Evolutionary conservation across 2,888 invertebrate species (phyloP).

Genomic region (Chesias legatella): DNA sequence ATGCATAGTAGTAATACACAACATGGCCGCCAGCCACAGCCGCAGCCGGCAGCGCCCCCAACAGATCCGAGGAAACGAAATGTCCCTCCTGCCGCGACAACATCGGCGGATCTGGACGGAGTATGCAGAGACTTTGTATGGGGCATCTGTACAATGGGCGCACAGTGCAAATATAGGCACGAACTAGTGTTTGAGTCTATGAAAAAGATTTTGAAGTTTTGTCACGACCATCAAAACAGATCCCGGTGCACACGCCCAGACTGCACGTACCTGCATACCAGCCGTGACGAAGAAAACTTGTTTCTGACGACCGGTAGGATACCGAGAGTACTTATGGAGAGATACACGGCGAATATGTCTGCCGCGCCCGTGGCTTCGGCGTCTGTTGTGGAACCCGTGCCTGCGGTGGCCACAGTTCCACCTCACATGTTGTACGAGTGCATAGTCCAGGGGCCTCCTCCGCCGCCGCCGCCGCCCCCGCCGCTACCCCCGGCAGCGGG

Average conservation of each 20-base stretch:
- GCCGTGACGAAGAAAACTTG: slow-evolving; percentile 54
- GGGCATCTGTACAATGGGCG: slow-evolving; percentile 58
- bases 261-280: slow-evolving; percentile 59
- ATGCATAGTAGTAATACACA: slow-evolving; percentile 46
- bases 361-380: slow-evolving; percentile 8
- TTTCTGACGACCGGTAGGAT: slow-evolving; percentile 50
- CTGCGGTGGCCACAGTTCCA: neutral
- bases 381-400: neutral
- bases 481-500: slow-evolving; percentile 10
- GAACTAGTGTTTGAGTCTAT: slow-evolving; percentile 55
- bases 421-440: slow-evolving; percentile 22
- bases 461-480: slow-evolving; percentile 33
- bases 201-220: slow-evolving; percentile 59
- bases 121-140: slow-evolving; percentile 61
- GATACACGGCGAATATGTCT: slow-evolving; percentile 45
- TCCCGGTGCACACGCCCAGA: slow-evolving; percentile 52
- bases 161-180: slow-evolving; percentile 55
- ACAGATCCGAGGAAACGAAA: slow-evolving; percentile 36
- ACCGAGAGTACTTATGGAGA: slow-evolving; percentile 52
- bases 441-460: slow-evolving; percentile 35
- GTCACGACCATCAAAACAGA: slow-evolving; percentile 65
- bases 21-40: slow-evolving; percentile 56
- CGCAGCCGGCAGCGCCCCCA: slow-evolving; percentile 39
- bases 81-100: slow-evolving; percentile 20
- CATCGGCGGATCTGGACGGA: slow-evolving; percentile 20